Percentiles rank a stretch among this genome's conserved stretches.
Evolutionary conservation across 2,888 invertebrate species (phyloP).

Genomic region (Harpalus rubripes): DNA sequence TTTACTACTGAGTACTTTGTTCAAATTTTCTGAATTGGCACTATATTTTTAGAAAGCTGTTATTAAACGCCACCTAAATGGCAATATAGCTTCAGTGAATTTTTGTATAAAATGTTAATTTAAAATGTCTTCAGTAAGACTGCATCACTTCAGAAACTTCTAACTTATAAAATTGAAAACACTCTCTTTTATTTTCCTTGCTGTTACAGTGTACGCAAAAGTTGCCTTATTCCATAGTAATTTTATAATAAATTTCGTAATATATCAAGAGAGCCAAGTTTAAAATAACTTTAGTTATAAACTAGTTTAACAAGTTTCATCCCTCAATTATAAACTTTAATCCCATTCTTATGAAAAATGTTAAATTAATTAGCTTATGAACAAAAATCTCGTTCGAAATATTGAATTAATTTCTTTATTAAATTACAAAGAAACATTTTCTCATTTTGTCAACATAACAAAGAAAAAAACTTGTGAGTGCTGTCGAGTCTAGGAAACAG

Average conservation of each 20-base stretch:
- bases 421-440: slow-evolving; percentile 6
- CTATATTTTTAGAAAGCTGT: too few relatives aligned
- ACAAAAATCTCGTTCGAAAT: not conserved
- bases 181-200: too few relatives aligned
- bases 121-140: too few relatives aligned
- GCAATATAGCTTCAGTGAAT: too few relatives aligned
- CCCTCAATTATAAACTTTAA: slow-evolving; percentile 35
- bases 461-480: slow-evolving; percentile 25
- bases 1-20: too few relatives aligned
- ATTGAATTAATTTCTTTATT: slow-evolving; percentile 18
- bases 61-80: too few relatives aligned
- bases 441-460: slow-evolving; percentile 4
- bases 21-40: too few relatives aligned
- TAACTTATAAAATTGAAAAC: too few relatives aligned
- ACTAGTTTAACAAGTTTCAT: slow-evolving; percentile 21
- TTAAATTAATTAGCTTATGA: not conserved
- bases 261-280: slow-evolving; percentile 25
- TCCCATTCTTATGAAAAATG: slow-evolving; percentile 16
- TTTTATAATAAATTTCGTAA: slow-evolving; percentile 37
- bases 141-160: too few relatives aligned
- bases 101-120: too few relatives aligned
- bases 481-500: slow-evolving; percentile 33
- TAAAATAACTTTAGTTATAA: slow-evolving; percentile 28
- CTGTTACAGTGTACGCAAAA: slow-evolving; percentile 1
- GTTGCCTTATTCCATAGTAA: slow-evolving; percentile 3